A percentile compares a stretch with the other conserved stretches of the same genome.
phyloP scores from a whole-genome alignment of 2,113 vertebrate genomes.

The Hiodon alosoides region DNA sequence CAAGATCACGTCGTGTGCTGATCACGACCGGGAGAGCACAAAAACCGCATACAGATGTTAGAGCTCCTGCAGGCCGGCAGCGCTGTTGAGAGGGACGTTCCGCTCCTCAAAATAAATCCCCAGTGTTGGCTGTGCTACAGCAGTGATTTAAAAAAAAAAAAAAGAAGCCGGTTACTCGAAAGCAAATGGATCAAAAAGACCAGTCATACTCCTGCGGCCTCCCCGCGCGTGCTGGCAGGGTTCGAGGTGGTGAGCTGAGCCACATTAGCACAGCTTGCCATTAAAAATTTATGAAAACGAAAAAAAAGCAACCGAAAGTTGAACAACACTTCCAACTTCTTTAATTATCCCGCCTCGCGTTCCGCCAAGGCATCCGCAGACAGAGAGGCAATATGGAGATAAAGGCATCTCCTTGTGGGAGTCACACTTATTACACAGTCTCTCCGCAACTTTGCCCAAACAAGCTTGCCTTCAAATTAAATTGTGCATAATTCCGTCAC shows the following conservation, averaged over 20 bases:
- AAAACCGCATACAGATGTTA: too few relatives aligned
- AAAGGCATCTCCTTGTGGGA: not conserved
- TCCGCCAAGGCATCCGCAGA: not conserved
- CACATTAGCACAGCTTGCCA: not conserved
- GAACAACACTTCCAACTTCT: not conserved
- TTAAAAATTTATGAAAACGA: not conserved
- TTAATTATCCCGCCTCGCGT: not conserved
- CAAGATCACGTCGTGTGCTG: too few relatives aligned
- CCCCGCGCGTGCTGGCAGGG: too few relatives aligned
- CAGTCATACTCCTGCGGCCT: too few relatives aligned
- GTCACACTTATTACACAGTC: not conserved
- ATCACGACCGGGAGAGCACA: too few relatives aligned
- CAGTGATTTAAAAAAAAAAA: not conserved
- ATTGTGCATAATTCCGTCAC: not conserved
- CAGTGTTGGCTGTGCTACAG: too few relatives aligned
- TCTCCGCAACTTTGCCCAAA: not conserved
- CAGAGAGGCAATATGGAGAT: not conserved
- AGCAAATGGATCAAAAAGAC: too few relatives aligned
- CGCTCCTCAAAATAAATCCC: too few relatives aligned
- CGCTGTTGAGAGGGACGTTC: too few relatives aligned
- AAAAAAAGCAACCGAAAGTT: not conserved
- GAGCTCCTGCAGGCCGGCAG: too few relatives aligned
- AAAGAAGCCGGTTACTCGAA: not conserved
- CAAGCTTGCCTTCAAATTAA: not conserved
- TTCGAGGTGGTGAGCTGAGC: not conserved